Percentiles rank a stretch among this genome's conserved stretches.
Conservation (phyloP, 2,797 vertebrate genomes). For the Platalea minor region DNA sequence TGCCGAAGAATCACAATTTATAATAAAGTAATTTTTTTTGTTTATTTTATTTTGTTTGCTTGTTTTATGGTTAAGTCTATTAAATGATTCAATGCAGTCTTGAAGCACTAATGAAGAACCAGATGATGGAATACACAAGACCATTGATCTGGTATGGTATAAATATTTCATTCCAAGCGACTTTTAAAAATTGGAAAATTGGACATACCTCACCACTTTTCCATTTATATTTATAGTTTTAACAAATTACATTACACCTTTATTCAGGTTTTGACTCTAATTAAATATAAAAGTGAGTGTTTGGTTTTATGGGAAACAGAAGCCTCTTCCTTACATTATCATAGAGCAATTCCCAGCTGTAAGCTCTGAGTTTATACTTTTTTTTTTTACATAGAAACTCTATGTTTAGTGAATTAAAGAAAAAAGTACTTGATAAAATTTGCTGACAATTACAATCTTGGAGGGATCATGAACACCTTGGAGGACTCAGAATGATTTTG, state of each 20-base stretch:
- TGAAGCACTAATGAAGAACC: background rate
- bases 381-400: background rate
- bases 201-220: background rate
- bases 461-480: background rate
- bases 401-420: background rate
- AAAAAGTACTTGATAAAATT: background rate
- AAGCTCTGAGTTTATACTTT: background rate
- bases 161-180: background rate
- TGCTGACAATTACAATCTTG: background rate
- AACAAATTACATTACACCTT: background rate
- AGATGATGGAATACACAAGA: background rate
- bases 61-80: background rate
- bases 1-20: background rate
- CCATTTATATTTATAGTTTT: background rate
- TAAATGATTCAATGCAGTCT: background rate
- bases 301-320: background rate
- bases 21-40: background rate
- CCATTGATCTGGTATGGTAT: background rate
- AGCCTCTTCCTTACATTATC: background rate
- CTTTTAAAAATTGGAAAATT: background rate
- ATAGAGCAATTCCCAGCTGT: background rate
- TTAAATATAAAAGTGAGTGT: background rate
- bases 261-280: background rate
- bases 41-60: background rate
- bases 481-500: background rate